Evolutionary conservation across 2,797 vertebrate species (phyloP), one percentile per base, ranked within the genome.

Genomic region (Allobates femoralis): DNA sequence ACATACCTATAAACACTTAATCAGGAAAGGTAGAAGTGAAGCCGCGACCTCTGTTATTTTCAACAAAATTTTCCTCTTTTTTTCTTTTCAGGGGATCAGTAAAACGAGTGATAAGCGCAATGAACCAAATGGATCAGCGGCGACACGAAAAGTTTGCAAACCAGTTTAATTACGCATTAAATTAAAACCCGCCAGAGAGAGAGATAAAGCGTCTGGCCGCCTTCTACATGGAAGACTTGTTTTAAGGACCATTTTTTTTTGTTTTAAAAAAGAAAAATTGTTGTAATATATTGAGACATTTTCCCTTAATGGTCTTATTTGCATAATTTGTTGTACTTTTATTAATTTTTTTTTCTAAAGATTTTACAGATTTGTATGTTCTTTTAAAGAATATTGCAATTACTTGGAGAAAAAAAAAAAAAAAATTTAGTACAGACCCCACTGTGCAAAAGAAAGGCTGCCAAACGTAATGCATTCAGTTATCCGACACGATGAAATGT

Each of bases 101-200:
- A 94, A 96, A 95, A 74, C 91, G 97, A 50, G 95, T 98, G 0
- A 90, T 95, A 66, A 91, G 95, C n/a, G 96, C 96, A 74, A 94
- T 99, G 97, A 96, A 92, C 90, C 94, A 90, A 86, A 90, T 95
- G 86, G 98, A 99, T 94, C 90, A 76, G 76, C 96, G 94, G 82
- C 99, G 98, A 89, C 98, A 99, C 0, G 97, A 99, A 76, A 99
- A 99, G 93, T 99, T 99, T 92, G 93, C 96, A 87, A 99, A 99
- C 94, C 98, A 99, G 93, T 99, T 99, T 89, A 99, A 99, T 94
- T 99, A 99, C 0, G 96, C 97, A 0, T 92, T 99, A 91, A 95
- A 96, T 88, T 99, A 93, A 74, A 96, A 51, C 23, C 16, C 53
- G 12, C 74, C 53, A 64, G 55, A 55, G 82, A 55, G 81, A 81